Base-by-base conservation (phyloP, 2,797 vertebrate genomes). In the Pseudochaenichthys georgianus region DNA sequence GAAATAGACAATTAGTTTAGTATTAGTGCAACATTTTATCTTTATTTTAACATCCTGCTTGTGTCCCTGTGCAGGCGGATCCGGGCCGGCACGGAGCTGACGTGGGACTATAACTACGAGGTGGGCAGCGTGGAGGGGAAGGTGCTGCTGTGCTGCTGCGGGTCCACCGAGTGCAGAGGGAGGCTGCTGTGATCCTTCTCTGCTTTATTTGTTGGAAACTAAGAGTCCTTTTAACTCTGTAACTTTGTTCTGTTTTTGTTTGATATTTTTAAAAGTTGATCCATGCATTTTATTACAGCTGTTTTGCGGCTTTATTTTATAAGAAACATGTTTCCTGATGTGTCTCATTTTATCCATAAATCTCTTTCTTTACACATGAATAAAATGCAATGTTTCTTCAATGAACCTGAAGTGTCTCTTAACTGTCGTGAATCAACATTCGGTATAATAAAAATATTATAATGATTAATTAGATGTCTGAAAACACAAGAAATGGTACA, bases 81-180 rank as follows among this genome's bases (percentile, higher is more conserved):
- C 81, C 94, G 97, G 6, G 98, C 98, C 0, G 98, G 98, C 28
- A 98, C 97, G 0, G 98, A 99, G 85, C 95, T 99, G 59, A 99
- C 98, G 0, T 99, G 98, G 98, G 98, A 99, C 88, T 99, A 99
- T 86, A 99, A 99, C 94, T 99, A 99, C 0, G 98, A 99, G 84
- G 98, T 99, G 3, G 98, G 98, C 78, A 99, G 98, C 0, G 98
- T 99, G 89, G 97, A 98, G 76, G 97, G 98, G 47, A 99, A 99
- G 73, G 97, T 98, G 88, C 95, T 99, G 54, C 95, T 99, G n/a
- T 99, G 98, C 93, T 99, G 98, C 93, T 99, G 98, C 0, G 98
- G 97, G 4, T 98, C 98, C 73, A 97, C 97, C 0, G 97, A 99
- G 77, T 99, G 98, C 88, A 90, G 98, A 42, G 98, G 98, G 19